phyloP scores from a whole-genome alignment of 2,797 vertebrate genomes.

The Myotis myotis region DNA sequence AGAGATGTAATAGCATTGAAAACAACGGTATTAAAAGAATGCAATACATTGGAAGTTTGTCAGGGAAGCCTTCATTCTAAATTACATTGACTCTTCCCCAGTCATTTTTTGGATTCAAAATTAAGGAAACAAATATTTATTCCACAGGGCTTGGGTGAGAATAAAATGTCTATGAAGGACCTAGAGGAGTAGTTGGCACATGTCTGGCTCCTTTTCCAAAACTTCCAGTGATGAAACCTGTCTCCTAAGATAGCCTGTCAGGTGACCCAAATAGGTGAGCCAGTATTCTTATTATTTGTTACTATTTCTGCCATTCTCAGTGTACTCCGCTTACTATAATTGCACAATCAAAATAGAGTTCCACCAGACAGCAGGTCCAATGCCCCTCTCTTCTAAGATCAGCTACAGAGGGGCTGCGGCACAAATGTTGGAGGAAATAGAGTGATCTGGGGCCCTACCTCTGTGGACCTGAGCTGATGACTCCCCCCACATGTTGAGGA shows the following conservation, averaged over 20 bases:
- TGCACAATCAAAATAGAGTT: background rate
- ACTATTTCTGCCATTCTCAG: background rate
- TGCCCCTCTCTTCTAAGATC: background rate
- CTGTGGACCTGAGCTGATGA: background rate
- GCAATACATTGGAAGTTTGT: background rate
- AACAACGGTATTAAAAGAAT: constrained; percentile 16
- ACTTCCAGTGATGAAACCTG: background rate
- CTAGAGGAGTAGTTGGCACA: background rate
- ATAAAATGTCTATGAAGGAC: background rate
- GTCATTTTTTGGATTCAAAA: background rate
- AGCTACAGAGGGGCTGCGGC: no score
- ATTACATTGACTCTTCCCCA: background rate
- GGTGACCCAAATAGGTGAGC: background rate
- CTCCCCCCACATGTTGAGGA: background rate
- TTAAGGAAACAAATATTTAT: background rate
- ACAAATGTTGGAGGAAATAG: background rate
- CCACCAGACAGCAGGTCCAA: background rate
- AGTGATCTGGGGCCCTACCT: background rate
- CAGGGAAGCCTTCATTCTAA: background rate
- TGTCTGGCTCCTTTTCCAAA: background rate
- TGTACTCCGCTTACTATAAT: background rate
- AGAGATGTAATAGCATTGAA: constrained; percentile 6
- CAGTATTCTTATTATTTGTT: background rate
- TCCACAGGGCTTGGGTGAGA: background rate
- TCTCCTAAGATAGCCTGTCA: background rate